phyloP scores from a whole-genome alignment of 2,113 vertebrate genomes.

The Bufo bufo region DNA sequence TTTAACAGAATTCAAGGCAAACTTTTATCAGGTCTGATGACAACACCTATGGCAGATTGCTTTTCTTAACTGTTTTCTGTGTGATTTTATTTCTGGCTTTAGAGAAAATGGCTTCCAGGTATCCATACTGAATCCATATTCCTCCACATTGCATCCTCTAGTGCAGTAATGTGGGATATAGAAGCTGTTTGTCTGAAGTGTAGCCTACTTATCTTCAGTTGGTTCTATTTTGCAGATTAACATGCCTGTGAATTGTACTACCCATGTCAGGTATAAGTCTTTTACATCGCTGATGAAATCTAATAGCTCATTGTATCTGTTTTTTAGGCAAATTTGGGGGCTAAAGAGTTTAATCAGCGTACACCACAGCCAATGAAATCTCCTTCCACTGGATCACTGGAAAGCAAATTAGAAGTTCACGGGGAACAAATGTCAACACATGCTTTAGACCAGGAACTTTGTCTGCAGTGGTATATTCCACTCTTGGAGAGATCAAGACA shows the following conservation, averaged over 20 bases:
- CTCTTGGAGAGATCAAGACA: conserved; percentile 64
- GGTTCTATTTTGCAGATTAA: neutral
- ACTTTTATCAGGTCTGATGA: no score
- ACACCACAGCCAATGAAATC: neutral
- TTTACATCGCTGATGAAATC: no score
- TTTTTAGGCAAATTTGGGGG: conserved; percentile 60
- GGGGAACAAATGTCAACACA: conserved; percentile 57
- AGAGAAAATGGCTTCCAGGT: no score
- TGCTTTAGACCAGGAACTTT: conserved; percentile 69
- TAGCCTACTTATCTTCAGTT: neutral
- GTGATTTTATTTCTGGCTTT: no score
- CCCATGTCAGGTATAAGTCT: no score
- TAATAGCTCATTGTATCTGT: neutral
- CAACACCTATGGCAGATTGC: no score
- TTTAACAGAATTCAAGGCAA: no score
- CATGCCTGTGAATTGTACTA: no score
- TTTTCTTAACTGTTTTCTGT: no score
- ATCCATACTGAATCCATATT: no score
- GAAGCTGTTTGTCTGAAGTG: neutral
- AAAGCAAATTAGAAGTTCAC: neutral
- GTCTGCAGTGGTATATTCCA: conserved; percentile 79
- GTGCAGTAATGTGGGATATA: neutral
- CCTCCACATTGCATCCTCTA: neutral
- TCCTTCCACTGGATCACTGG: conserved; percentile 25
- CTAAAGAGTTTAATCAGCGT: conserved; percentile 26